Base-by-base conservation (phyloP, 2,113 vertebrate genomes). In the Rynchops niger region DNA sequence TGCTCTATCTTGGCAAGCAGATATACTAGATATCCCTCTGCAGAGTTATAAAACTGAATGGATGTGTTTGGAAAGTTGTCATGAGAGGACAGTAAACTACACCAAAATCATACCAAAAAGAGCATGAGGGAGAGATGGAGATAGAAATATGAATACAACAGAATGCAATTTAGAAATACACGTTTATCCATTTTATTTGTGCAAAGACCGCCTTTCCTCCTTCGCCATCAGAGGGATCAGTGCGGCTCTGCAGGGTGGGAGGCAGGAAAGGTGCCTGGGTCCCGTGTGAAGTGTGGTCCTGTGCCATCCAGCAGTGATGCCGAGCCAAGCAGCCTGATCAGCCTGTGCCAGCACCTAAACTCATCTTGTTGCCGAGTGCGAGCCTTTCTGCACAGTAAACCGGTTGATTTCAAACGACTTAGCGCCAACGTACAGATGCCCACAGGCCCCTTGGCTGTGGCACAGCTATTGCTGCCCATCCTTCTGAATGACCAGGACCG, bases 351-450 rank as follows among this genome's bases (percentile, higher is more conserved):
- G 62, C 19, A 34, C 13, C 45, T 42, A 52, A 79, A 20, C 23
- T 73, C 47, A 34, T 70, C 63, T 30, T 21, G 45, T 32, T 71
- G 80, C 50, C 43, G 30, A 25, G 9, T 1, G 1, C 2, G 3
- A 83, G 49, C 36, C 55, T 50, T 83, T 45, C 40, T 66, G 55
- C 55, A 32, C 69, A 62, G 30, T 49, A 86, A 76, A 72, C 10
- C 22, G n/a, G 34, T 12, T 76, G 53, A 69, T 73, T 89, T 73
- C 63, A 86, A 65, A 43, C 34, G 72, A 65, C 9, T 40, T 67
- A 9, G 32, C 0, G 0, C 12, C 40, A 26, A 17, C 0, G 1
- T 63, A 14, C 23, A 76, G 66, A n/a, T 34, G 30, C 15, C 52
- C 73, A 38, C 36, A 52, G 58, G 53, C 40, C 79, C 76, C 80